Evolutionary conservation across 53 echinoderm and acorn worm genomes (phyloP), one percentile per base, ranked within the genome.

Genomic region (Antedon mediterranea): DNA sequence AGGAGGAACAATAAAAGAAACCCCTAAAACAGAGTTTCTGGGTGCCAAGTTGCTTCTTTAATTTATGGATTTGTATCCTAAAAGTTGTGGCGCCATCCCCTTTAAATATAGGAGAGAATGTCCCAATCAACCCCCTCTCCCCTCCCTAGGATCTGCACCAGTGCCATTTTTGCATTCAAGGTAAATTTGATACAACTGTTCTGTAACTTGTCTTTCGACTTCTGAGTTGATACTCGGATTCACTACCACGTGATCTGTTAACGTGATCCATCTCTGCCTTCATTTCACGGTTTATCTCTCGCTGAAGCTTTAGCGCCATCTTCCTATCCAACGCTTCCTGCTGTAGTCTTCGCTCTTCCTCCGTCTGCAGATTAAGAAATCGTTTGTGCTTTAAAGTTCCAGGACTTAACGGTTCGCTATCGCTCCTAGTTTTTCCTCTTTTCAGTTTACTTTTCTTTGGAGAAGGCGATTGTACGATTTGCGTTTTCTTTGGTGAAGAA

Each of bases 261-360:
- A 90, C 88, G 7, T 43, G 44, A 18, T 79, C 71, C 43, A 75
- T 31, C 32, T 76, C 79, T 33, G 32, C 14, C 37, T 79, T 83
- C 34, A 74, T 74, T 74, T 98, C 88, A 33, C 79, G 76, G 73
- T 98, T 85, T 80, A 92, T 88, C 77, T 92, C 84, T 44, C 78
- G 78, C 74, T 98, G 98, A 20, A 98, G 88, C 32, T 83, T 73
- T 81, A 93, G 75, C 0, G 98, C 98, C 28, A 98, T 71, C 76
- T 82, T 82, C 9, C 84, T 34, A 76, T 98, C 98, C 31, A 85
- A 43, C 37, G 92, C 98, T 74, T 98, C 98, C 72, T 98, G 98
- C 26, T 81, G 34, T 13, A 98, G 32, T 28, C 89, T 85, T 71
- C 43, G 74, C 78, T 91, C 79, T 43, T 94, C 94, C 75, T 91